A percentile compares a stretch with the other conserved stretches of the same genome.
phyloP scores from a whole-genome alignment of 2,113 vertebrate species.

The Clinocottus analis region DNA sequence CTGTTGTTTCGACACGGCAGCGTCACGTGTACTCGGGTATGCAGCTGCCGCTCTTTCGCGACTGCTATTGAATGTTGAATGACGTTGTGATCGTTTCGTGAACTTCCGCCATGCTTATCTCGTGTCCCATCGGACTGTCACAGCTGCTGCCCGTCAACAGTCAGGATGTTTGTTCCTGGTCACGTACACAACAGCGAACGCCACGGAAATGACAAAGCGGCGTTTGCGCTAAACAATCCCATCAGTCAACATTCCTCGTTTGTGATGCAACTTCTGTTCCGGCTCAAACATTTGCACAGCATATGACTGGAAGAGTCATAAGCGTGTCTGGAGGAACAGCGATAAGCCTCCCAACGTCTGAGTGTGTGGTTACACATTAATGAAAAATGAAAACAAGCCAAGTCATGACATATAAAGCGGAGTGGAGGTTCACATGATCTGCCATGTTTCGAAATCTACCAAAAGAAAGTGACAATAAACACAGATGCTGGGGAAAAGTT shows the following conservation, averaged over 20 bases:
- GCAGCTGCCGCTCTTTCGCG: not conserved
- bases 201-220: slow-evolving; percentile 34
- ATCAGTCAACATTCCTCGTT: slow-evolving; percentile 68
- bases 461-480: no score
- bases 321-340: slow-evolving; percentile 18
- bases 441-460: not conserved
- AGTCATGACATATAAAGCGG: not conserved
- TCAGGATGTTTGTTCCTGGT: slow-evolving; percentile 21
- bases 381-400: not conserved
- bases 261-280: slow-evolving; percentile 52
- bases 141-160: not conserved
- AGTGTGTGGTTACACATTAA: slow-evolving; percentile 30
- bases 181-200: slow-evolving; percentile 18
- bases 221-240: slow-evolving; percentile 42
- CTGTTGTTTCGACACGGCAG: slow-evolving; percentile 4
- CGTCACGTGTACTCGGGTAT: slow-evolving; percentile 1
- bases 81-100: not conserved
- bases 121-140: not conserved
- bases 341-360: slow-evolving; percentile 24
- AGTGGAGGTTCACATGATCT: not conserved
- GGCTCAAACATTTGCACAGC: slow-evolving; percentile 52
- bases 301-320: slow-evolving; percentile 34
- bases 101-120: not conserved
- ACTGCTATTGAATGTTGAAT: not conserved
- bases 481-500: not conserved